Percentiles rank a stretch among this genome's conserved stretches.
Conservation (phyloP, 2,888 invertebrate genomes). For the Chorisops tibialis region DNA sequence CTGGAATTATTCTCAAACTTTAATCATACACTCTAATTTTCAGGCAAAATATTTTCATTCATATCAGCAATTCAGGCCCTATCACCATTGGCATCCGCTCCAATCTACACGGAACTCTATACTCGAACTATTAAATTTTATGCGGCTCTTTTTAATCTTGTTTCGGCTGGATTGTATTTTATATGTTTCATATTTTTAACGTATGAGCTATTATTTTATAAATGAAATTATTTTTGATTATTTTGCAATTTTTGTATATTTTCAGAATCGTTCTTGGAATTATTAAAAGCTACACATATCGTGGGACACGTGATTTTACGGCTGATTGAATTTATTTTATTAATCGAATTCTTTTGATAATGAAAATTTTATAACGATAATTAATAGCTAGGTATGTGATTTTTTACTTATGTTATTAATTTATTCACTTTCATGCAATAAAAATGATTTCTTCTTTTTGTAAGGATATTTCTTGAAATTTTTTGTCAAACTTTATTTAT, state of each 20-base stretch:
- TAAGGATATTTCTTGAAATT: too few species aligned
- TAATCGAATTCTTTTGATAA: too few species aligned
- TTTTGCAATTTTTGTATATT: neutral
- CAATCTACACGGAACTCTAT: constrained; percentile 65
- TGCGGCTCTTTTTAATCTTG: constrained; percentile 60
- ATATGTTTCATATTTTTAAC: constrained; percentile 10
- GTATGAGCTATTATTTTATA: neutral
- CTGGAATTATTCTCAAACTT: too few species aligned
- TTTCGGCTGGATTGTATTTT: constrained; percentile 55
- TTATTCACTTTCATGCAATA: too few species aligned
- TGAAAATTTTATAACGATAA: too few species aligned
- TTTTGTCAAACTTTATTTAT: too few species aligned
- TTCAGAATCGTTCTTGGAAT: constrained; percentile 6
- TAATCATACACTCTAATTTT: neutral
- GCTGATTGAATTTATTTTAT: neutral
- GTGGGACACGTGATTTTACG: constrained; percentile 6
- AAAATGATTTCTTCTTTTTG: too few species aligned
- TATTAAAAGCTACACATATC: constrained; percentile 2
- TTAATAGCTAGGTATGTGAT: too few species aligned
- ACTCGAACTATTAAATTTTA: constrained; percentile 50
- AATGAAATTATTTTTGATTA: neutral
- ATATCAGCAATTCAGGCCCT: constrained; percentile 65
- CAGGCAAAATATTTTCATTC: constrained; percentile 65
- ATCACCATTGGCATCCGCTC: constrained; percentile 60
- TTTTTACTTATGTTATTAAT: too few species aligned